phyloP scores from a whole-genome alignment of 2,888 invertebrate genomes.

The Biston betularia region DNA sequence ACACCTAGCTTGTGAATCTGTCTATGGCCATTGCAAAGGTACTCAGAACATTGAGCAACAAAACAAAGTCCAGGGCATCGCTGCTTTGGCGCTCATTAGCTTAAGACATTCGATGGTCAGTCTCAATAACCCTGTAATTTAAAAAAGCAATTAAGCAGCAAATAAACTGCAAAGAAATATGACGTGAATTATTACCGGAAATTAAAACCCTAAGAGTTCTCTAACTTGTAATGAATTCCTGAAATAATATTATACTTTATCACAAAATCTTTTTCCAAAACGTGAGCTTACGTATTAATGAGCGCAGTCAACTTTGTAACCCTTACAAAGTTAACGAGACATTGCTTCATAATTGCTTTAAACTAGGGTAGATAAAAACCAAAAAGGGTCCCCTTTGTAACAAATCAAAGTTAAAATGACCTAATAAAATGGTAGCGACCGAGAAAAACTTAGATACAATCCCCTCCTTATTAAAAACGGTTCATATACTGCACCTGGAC shows the following conservation, averaged over 20 bases:
- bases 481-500: slow-evolving; percentile 80
- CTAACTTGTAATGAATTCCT: slow-evolving; percentile 1
- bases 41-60: no score
- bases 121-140: no score
- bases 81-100: no score
- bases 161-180: no score
- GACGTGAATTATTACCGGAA: not conserved
- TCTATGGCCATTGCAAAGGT: no score
- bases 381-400: slow-evolving; percentile 55
- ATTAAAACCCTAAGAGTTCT: not conserved
- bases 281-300: slow-evolving; percentile 27
- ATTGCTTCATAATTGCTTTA: slow-evolving; percentile 46
- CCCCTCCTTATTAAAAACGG: slow-evolving; percentile 68
- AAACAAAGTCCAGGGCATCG: no score
- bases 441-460: slow-evolving; percentile 62
- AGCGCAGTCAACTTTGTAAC: slow-evolving; percentile 34
- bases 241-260: slow-evolving; percentile 22
- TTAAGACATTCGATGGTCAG: no score
- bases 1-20: no score
- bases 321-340: slow-evolving; percentile 42
- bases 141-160: no score
- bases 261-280: slow-evolving; percentile 20
- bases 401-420: slow-evolving; percentile 69
- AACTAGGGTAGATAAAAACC: slow-evolving; percentile 43
- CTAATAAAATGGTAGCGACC: slow-evolving; percentile 68